These are phyloP conservation scores for Drosophila quasianomalipes DNA, from an alignment of 2,888 invertebrate genomes.

Conservation along the genomic window DNA sequence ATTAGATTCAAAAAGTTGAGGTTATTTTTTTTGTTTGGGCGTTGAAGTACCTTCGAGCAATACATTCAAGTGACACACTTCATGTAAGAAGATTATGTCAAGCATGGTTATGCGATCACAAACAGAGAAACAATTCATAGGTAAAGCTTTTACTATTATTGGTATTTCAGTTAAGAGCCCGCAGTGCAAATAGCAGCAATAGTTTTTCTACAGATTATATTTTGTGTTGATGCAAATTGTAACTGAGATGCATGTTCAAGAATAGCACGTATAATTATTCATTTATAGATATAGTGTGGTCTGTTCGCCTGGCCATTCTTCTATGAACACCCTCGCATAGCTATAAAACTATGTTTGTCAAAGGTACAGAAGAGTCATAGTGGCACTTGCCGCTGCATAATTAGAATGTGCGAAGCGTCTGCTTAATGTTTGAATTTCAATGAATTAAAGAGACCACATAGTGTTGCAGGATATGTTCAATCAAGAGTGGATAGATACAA, in stretches of 20 bases:
- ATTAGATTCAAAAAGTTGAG: not conserved
- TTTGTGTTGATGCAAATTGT: not conserved
- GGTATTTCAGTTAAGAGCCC: not conserved
- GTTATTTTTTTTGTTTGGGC: not conserved
- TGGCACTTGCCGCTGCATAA: constrained; percentile 46
- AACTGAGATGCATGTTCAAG: not conserved
- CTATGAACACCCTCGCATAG: constrained; percentile 17
- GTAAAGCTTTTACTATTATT: not conserved
- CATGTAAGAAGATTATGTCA: not conserved
- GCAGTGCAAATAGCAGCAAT: not conserved
- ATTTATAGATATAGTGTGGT: not conserved
- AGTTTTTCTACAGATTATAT: not conserved
- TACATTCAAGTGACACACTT: not conserved
- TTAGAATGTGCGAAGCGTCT: constrained; percentile 31
- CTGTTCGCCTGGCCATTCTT: not conserved
- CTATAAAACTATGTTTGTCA: not conserved
- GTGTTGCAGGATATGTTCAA: constrained; percentile 5
- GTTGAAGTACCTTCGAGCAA: not conserved
- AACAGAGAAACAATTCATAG: not conserved
- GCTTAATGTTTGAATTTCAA: constrained; percentile 27
- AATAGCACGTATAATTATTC: not conserved
- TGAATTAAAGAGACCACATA: constrained; percentile 29
- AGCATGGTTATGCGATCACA: not conserved
- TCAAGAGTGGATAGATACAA: constrained; percentile 8
- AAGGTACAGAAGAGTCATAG: constrained; percentile 5